Conservation (phyloP, 30 jellyfish, hydroid and myxozoan species). For the Hydra vulgaris region DNA sequence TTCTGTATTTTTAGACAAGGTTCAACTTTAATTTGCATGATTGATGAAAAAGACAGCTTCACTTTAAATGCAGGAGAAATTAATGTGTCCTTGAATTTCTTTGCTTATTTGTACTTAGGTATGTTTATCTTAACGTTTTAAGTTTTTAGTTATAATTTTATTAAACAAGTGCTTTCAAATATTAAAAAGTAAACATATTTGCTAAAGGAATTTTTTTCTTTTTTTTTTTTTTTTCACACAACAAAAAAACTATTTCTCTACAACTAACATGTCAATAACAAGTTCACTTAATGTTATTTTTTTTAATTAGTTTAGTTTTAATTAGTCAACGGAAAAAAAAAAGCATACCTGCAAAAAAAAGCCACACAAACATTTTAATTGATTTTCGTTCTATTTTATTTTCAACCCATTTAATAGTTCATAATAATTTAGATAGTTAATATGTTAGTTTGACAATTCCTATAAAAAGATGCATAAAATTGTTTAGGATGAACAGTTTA, state of each 20-base stretch:
- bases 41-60: slow-evolving; percentile 7
- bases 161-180: too few relatives aligned
- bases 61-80: not conserved
- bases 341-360: not conserved
- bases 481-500: not conserved
- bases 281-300: not conserved
- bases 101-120: slow-evolving; percentile 11
- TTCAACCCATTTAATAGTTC: not conserved
- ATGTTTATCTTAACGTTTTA: not conserved
- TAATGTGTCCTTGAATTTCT: slow-evolving; percentile 10
- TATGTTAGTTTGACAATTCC: not conserved
- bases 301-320: not conserved
- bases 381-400: not conserved
- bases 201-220: not conserved
- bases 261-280: not conserved
- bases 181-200: not conserved
- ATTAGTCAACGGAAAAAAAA: not conserved
- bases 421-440: too few relatives aligned
- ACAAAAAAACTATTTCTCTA: not conserved
- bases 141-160: too few relatives aligned
- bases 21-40: not conserved
- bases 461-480: not conserved
- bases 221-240: not conserved
- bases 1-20: slow-evolving; percentile 13
- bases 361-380: not conserved